Evolutionary conservation across 2,888 invertebrate genomes (phyloP).

Genomic region (Dendrolimus pini): DNA sequence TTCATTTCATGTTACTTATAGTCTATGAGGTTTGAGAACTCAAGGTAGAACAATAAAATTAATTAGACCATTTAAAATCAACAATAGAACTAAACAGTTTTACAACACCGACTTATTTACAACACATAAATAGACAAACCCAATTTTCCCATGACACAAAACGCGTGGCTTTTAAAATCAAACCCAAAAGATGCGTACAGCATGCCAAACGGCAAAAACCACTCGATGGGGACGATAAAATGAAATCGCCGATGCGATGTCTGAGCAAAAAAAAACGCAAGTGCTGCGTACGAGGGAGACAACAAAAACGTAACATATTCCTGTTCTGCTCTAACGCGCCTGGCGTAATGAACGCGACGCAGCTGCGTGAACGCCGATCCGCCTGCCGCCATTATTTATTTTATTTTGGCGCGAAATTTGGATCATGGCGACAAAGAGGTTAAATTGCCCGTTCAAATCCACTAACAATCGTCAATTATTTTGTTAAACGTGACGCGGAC

Average conservation of each 20-base stretch:
- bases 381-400: slow-evolving; percentile 68
- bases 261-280: slow-evolving; percentile 59
- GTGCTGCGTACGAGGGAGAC: slow-evolving; percentile 67
- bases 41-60: background rate
- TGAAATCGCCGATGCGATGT: slow-evolving; percentile 72
- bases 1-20: too few relatives aligned
- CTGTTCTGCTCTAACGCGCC: slow-evolving; percentile 72
- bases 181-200: slow-evolving; percentile 64
- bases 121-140: slow-evolving; percentile 13
- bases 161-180: slow-evolving; percentile 29
- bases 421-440: slow-evolving; percentile 70
- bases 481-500: slow-evolving; percentile 56
- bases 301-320: slow-evolving; percentile 70
- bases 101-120: slow-evolving; percentile 4
- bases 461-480: slow-evolving; percentile 60
- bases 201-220: slow-evolving; percentile 69
- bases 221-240: slow-evolving; percentile 70
- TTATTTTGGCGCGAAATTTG: slow-evolving; percentile 72
- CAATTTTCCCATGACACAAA: slow-evolving; percentile 22
- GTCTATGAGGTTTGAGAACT: background rate
- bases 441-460: slow-evolving; percentile 74
- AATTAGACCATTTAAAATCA: background rate
- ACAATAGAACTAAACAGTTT: background rate
- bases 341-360: slow-evolving; percentile 51
- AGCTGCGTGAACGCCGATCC: slow-evolving; percentile 55